These are phyloP conservation scores for Torymus auratus DNA, from an alignment of 2,888 invertebrate genomes.

Conservation along the genomic window DNA sequence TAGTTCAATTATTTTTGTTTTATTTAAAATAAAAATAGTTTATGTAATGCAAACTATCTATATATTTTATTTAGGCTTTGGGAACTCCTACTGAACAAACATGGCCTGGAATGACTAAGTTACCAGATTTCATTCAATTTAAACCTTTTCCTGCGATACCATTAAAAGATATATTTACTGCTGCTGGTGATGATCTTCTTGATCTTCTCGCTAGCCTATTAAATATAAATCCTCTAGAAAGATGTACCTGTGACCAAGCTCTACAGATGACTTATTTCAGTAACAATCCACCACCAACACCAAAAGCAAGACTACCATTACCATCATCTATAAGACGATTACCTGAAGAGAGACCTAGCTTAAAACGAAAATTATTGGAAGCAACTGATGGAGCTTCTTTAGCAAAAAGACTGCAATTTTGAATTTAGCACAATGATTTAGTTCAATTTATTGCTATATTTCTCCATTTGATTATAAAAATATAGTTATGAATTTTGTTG, in stretches of 20 bases:
- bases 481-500: slow-evolving; percentile 27
- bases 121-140: slow-evolving; percentile 96
- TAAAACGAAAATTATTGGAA: slow-evolving; percentile 87
- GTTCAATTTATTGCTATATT: slow-evolving; percentile 23
- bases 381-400: slow-evolving; percentile 82
- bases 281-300: slow-evolving; percentile 92
- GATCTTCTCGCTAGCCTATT: slow-evolving; percentile 88
- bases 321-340: slow-evolving; percentile 82
- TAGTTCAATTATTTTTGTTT: neutral
- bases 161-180: slow-evolving; percentile 94
- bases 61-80: slow-evolving; percentile 77
- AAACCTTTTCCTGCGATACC: slow-evolving; percentile 91
- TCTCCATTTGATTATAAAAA: slow-evolving; percentile 4
- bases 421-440: slow-evolving; percentile 61
- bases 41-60: neutral
- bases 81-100: slow-evolving; percentile 95
- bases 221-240: slow-evolving; percentile 87
- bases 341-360: slow-evolving; percentile 83
- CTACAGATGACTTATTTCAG: slow-evolving; percentile 93
- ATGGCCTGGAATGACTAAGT: slow-evolving; percentile 90
- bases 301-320: slow-evolving; percentile 89
- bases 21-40: slow-evolving; percentile 4
- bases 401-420: slow-evolving; percentile 84
- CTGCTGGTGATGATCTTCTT: slow-evolving; percentile 94
- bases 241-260: slow-evolving; percentile 90